Evolutionary conservation across 2,888 invertebrate species (phyloP), one percentile per base, ranked within the genome.

Genomic region (Eueremaeus valkanovi): DNA sequence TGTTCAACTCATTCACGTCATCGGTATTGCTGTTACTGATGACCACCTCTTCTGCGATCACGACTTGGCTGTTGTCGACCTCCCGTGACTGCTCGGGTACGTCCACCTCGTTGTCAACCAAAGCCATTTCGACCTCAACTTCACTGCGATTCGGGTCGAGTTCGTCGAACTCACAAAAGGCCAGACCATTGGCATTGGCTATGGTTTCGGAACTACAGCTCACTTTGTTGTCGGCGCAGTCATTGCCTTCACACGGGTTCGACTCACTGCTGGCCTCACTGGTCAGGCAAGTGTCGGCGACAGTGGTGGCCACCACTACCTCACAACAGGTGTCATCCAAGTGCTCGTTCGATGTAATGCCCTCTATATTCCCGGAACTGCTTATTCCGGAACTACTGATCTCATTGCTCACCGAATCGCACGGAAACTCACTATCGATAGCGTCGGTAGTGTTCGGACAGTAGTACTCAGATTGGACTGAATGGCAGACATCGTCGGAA

Each of bases 151-250:
- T 68, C 24, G 42, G 6, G 24, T 68, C 68, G 36, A n/a, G n/a
- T n/a, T 63, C n/a, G 18, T 68, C 42, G 3, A 40, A 40, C 42
- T 33, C 33, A 68, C 24, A 68, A 68, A 42, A 68, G 24, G 68
- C 16, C 27, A 40, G 1, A 40, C 40, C 40, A 42, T 68, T 68
- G 42, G 24, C 68, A 68, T 68, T 68, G 42, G 24, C 68, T 42
- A 42, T n/a, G 24, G 68, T 68, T 42, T 68, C 68, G 24, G 68
- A 68, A 68, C 68, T 68, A 68, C 68, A 68, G 42, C 68, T 68
- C n/a, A 68, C 68, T 68, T 68, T 68, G 31, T 68, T 68, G 42
- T 68, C 68, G 16, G 40, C 42, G 33, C 27, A n/a, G 31, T 68
- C 68, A 42, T 68, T 68, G 42, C 3, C 11, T 11, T 61, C 61